Conservation (phyloP, 2,113 vertebrate genomes). For the Pedetes capensis region DNA sequence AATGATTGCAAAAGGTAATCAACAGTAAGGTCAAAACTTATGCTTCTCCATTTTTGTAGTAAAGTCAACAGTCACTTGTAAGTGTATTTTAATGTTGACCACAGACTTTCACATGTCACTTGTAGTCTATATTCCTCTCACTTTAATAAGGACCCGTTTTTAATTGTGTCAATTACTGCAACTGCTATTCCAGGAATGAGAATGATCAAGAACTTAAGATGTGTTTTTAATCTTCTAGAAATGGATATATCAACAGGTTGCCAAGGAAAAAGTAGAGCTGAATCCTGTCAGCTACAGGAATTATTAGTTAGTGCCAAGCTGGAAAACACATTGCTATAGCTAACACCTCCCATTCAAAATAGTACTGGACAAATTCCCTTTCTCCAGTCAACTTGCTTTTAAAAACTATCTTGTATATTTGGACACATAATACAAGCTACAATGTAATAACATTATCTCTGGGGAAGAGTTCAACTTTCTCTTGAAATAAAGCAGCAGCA, state of each 20-base stretch:
- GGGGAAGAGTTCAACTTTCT: constrained; percentile 57
- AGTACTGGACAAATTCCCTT: neutral
- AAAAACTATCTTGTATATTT: constrained; percentile 36
- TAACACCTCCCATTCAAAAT: neutral
- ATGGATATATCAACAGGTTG: constrained; percentile 31
- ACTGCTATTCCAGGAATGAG: constrained; percentile 23
- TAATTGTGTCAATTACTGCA: constrained; percentile 35
- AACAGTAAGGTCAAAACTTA: neutral
- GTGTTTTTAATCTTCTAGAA: constrained; percentile 51
- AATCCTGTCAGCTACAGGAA: constrained; percentile 23
- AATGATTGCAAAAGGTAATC: neutral
- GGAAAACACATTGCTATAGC: neutral
- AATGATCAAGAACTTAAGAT: constrained; percentile 30
- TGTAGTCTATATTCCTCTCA: neutral
- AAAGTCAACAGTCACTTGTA: neutral
- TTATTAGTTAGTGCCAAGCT: constrained; percentile 37
- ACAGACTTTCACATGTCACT: neutral
- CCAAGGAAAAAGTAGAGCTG: neutral
- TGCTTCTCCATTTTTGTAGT: neutral
- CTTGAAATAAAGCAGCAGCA: neutral
- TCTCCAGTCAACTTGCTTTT: neutral
- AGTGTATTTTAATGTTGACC: neutral
- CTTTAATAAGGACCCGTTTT: constrained; percentile 13
- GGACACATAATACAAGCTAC: constrained; percentile 6
- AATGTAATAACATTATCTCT: constrained; percentile 12